phyloP scores from a whole-genome alignment of 2,888 invertebrate genomes.

The Furcula furcula region DNA sequence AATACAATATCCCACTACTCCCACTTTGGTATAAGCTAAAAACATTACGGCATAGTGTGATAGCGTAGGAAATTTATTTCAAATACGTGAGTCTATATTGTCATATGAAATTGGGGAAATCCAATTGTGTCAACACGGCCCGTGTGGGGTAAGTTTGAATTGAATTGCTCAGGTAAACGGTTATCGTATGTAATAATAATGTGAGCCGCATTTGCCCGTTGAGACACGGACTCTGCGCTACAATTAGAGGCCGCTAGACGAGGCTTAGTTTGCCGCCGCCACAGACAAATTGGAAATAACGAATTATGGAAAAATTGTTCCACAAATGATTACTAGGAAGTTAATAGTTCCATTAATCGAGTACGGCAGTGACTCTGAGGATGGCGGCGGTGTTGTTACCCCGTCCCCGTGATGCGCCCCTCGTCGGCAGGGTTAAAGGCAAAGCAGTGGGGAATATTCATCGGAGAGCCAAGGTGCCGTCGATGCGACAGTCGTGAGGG shows the following conservation, averaged over 20 bases:
- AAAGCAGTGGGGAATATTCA: no score
- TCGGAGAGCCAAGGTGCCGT: no score
- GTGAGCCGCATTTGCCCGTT: slow-evolving; percentile 45
- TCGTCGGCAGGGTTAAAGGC: no score
- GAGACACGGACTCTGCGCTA: slow-evolving; percentile 47
- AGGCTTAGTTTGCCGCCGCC: slow-evolving; percentile 26
- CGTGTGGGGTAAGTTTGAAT: slow-evolving; percentile 50
- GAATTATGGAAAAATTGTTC: no score
- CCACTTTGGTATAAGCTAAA: slow-evolving; percentile 32
- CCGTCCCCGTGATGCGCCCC: no score
- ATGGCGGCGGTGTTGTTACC: no score
- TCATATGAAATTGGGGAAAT: slow-evolving; percentile 61
- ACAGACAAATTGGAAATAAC: no score
- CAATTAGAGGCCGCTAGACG: slow-evolving; percentile 58
- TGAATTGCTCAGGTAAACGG: slow-evolving; percentile 63
- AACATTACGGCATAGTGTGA: slow-evolving; percentile 37
- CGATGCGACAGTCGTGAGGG: no score
- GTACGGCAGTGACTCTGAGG: no score
- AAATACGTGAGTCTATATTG: slow-evolving; percentile 48
- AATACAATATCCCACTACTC: background rate
- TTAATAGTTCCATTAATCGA: no score
- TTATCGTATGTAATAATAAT: slow-evolving; percentile 58
- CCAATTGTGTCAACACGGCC: slow-evolving; percentile 56
- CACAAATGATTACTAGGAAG: no score
- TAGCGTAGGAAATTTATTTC: slow-evolving; percentile 49